These are phyloP conservation scores for Babylonia areolata DNA, from an alignment of 1,140 invertebrate species.

Conservation along the genomic window DNA sequence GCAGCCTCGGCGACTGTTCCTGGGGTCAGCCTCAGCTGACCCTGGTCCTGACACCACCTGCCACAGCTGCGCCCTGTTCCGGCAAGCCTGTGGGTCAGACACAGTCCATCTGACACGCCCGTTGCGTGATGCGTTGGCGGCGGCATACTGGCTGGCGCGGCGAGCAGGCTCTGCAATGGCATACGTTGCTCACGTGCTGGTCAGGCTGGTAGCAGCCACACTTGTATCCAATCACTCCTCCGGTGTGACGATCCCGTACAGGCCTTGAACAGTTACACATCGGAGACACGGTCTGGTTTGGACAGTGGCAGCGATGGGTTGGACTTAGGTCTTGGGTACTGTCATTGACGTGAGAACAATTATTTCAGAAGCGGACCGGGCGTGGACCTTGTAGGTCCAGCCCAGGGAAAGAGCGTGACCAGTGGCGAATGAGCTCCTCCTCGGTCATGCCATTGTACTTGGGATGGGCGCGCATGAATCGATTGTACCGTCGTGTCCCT, in stretches of 20 bases:
- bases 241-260: neutral
- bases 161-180: conserved; percentile 46
- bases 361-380: neutral
- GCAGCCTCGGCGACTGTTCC: neutral
- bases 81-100: neutral
- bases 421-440: neutral
- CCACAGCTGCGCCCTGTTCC: conserved; percentile 5
- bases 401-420: too few species aligned
- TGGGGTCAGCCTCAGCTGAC: conserved; percentile 47
- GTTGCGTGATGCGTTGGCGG: neutral
- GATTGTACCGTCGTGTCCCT: neutral
- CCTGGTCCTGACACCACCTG: conserved; percentile 17
- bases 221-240: conserved; percentile 16
- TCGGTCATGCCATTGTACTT: neutral
- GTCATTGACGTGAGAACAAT: conserved; percentile 14
- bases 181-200: conserved; percentile 31
- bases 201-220: conserved; percentile 46
- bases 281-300: neutral
- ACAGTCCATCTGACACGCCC: neutral
- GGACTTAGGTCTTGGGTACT: neutral
- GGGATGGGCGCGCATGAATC: neutral
- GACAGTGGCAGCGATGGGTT: conserved; percentile 24
- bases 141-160: neutral
- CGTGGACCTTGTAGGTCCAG: too few species aligned
- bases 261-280: conserved; percentile 20